phyloP scores from a whole-genome alignment of 2,797 vertebrate genomes.

The Orientallactaga sibirica region DNA sequence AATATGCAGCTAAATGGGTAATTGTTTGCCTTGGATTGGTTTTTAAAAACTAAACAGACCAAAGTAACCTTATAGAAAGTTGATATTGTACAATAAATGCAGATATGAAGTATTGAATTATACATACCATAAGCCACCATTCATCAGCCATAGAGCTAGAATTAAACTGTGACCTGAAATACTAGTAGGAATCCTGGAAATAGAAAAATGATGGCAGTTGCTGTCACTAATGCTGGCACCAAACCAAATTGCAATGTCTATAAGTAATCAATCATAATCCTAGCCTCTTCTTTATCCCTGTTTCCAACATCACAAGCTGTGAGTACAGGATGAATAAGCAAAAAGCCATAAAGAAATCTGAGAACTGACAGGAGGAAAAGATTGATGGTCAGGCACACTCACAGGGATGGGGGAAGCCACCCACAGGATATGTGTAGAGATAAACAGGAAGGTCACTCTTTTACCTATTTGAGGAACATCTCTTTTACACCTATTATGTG shows the following conservation, averaged over 20 bases:
- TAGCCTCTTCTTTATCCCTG: neutral
- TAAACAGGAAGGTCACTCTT: neutral
- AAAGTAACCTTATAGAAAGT: conserved; percentile 65
- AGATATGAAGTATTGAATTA: conserved; percentile 58
- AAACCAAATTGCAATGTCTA: conserved; percentile 51
- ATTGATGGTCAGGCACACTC: conserved; percentile 20
- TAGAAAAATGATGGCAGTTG: conserved; percentile 40
- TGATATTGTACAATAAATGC: conserved; percentile 77
- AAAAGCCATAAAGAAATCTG: neutral
- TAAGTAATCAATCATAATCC: neutral
- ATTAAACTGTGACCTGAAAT: neutral
- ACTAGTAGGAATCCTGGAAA: conserved; percentile 45
- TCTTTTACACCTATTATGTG: neutral
- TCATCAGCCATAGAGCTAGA: conserved; percentile 57
- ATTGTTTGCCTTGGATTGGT: conserved; percentile 69
- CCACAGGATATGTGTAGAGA: neutral
- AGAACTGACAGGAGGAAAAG: neutral
- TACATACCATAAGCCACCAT: neutral
- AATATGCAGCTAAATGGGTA: conserved; percentile 64
- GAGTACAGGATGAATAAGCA: neutral
- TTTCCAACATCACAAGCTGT: neutral
- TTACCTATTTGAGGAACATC: conserved; percentile 19
- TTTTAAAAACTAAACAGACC: conserved; percentile 71
- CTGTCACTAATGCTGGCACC: conserved; percentile 12
- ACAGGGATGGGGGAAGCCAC: neutral